Evolutionary conservation across 2,888 invertebrate genomes (phyloP), one percentile per base, ranked within the genome.

Genomic region (Quadriops clusia): DNA sequence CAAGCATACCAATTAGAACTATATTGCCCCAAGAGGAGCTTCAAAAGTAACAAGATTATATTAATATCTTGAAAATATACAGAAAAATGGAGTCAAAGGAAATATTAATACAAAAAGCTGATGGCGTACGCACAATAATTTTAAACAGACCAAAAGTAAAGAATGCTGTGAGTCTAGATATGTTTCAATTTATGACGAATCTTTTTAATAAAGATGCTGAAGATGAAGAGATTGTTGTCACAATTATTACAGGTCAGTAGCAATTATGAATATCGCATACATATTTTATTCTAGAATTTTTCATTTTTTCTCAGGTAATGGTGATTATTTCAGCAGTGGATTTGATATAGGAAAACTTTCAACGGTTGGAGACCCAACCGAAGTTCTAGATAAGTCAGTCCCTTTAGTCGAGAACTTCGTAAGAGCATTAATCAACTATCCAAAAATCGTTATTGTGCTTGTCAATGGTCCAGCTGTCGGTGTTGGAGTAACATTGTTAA

Each of bases 391-490:
- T 11, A 30, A 34, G 7, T 23, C 31, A 22, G 23, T 28, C 8
- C 15, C 10, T 3, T 31, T 28, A 16, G 15, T 29, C 8, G 18
- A 36, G 3, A 28, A 34, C 11, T 33, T 33, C 14, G 15, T 25
- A 10, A 21, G 6, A 12, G 67, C 83, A 0, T 77, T 90, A 43
- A 85, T 93, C 40, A 74, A 77, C 42, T 91, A 86, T 56, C 84
- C 87, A 0, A 98, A 97, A 61, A 62, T 91, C 17, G 55, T 97
- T 23, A 68, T 95, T 39, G 84, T 81, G 8, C 63, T 93, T 34
- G 78, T 95, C 0, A 94, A 97, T 67, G 97, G 97, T 2, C 93
- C 93, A 22, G 89, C 91, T 8, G 75, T 95, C 43, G 97, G 97
- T 14, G 78, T 97, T 43, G 79, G 80, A 22, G 80, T 79, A 3